Evolutionary conservation across 2,797 vertebrate genomes (phyloP), one percentile per base, ranked within the genome.

Genomic region (Lutjanus argentimaculatus): DNA sequence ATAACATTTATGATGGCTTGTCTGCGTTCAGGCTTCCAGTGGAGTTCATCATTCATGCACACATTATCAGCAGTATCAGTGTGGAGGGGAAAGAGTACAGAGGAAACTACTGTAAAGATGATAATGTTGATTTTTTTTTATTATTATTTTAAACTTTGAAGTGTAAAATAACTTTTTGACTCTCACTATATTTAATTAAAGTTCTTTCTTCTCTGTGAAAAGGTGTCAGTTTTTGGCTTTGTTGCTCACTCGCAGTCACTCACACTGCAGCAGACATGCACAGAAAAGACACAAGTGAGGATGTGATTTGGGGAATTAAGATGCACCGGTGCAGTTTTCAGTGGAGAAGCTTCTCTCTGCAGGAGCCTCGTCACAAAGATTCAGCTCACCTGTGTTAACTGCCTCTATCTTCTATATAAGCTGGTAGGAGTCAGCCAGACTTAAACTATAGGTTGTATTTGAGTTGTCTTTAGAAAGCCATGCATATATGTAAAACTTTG

Each of bases 131-230:
- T 97, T 96, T 96, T 98, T 93, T 96, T 95, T 95, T 96, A 96
- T 71, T 8, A 63, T 71, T 90, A 72, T 92, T 92, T 93, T 89
- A 81, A 90, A 97, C 95, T 96, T 97, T 98, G 97, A 97, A 97
- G 96, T 99, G 98, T 99, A 99, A 98, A 97, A 94, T 93, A 97
- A 97, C 96, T 97, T 99, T 99, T 99, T 96, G 97, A 98, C 97
- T 98, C 97, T 98, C 97, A 98, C 97, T 96, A 97, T 99, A 98
- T 99, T 99, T 98, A 99, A 99, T 99, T 99, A 99, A 99, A 99
- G 97, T 98, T 97, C 96, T 96, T 97, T 98, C 97, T 97, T 98
- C 97, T 99, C 97, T 99, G 97, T 98, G 97, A 97, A 89, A 84
- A 56, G 0, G 21, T 63, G 74, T 85, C 9, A 0, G 2, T 56